Percentiles rank a stretch among this genome's conserved stretches.
Evolutionary conservation across 2,888 invertebrate species (phyloP).

Genomic region (Tridacna gigas): DNA sequence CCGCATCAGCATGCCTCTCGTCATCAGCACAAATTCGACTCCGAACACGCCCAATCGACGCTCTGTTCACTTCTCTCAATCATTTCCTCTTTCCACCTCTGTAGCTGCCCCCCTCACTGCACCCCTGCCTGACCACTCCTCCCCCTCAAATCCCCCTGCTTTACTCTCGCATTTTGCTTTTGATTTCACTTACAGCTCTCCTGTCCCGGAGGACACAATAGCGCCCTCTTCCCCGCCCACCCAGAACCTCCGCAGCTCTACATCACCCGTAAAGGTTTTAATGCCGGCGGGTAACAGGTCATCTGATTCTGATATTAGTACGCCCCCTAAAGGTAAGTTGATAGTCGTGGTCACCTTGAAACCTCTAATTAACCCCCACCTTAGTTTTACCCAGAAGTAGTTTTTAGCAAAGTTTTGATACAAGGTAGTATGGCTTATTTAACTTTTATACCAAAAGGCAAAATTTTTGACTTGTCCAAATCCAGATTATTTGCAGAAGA

Average conservation of each 20-base stretch:
- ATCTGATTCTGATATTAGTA: slow-evolving; percentile 96
- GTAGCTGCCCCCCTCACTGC: slow-evolving; percentile 15
- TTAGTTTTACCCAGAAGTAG: not conserved
- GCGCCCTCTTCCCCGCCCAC: slow-evolving; percentile 70
- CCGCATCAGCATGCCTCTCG: slow-evolving; percentile 59
- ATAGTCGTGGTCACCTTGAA: not conserved
- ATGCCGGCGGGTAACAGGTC: slow-evolving; percentile 88
- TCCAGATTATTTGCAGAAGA: too few species aligned
- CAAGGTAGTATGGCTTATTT: too few species aligned
- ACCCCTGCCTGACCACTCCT: slow-evolving; percentile 25
- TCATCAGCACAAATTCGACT: slow-evolving; percentile 48
- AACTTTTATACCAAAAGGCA: too few species aligned
- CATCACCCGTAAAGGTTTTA: slow-evolving; percentile 86
- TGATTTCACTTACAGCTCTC: slow-evolving; percentile 82
- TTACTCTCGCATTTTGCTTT: slow-evolving; percentile 74
- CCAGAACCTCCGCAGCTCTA: slow-evolving; percentile 84
- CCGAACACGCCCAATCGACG: slow-evolving; percentile 30
- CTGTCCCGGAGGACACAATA: slow-evolving; percentile 80
- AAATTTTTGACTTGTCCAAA: too few species aligned
- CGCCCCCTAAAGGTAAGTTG: slow-evolving; percentile 94
- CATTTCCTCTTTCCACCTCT: slow-evolving; percentile 18
- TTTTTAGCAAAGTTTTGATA: not conserved
- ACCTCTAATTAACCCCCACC: not conserved
- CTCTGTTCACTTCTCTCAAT: slow-evolving; percentile 32
- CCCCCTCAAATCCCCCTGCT: slow-evolving; percentile 38